Base-by-base conservation (phyloP, 1,140 invertebrate species). In the Diabrotica undecimpunctata region DNA sequence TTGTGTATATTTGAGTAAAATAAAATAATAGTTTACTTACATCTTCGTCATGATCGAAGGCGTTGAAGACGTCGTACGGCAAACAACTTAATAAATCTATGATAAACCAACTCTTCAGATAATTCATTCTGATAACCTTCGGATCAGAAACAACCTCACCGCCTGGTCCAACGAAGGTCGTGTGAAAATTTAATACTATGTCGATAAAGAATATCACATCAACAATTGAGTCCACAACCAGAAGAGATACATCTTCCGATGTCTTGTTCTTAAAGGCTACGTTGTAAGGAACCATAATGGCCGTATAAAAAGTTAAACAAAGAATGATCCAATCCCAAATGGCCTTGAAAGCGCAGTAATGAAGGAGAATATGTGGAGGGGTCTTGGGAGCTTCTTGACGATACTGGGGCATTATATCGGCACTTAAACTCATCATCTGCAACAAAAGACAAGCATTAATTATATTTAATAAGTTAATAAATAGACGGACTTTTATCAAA, bases 141-240 rank as follows among this genome's bases (percentile, higher is more conserved):
- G 96, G 96, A 82, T 99, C 96, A 72, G 94, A 97, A 72, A 99
- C 96, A 61, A 98, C 95, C 83, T 99, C 96, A 50, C 97, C 97
- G 64, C 95, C 95, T 11, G 96, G 93, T 38, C 97, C 97, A 68
- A 99, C 98, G 83, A 99, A 99, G 61, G 98, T 99, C 65, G 98
- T 99, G 83, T 99, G 98, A 84, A 99, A 99, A 85, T 99, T 99
- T 77, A 99, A 90, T 76, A 99, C 94, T 81, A 99, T 99, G 84
- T 99, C 98, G 81, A 99, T 97, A 85, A 99, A 99, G 85, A 99
- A 99, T 75, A 99, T 96, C 62, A 99, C 97, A 83, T 99, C 98
- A 68, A 99, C 98, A 75, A 99, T 98, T 68, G 95, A 98, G 81
- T 98, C 95, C 76, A 97, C 94, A 70, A 98, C 94, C 65, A 98